Evolutionary conservation across 2,113 vertebrate species (phyloP).

Genomic region (Bubo scandiacus): DNA sequence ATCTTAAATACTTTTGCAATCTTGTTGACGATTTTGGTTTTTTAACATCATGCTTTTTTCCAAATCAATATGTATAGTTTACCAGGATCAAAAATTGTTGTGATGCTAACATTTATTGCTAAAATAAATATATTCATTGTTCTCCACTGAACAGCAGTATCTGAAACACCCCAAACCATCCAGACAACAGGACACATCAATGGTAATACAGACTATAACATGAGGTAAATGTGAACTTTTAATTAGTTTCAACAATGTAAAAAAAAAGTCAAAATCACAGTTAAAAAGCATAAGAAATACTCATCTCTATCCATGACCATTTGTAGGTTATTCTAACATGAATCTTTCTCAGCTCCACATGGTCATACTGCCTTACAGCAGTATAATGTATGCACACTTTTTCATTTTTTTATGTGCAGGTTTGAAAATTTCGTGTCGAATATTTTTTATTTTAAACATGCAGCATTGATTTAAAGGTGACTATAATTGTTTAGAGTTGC

Average conservation of each 20-base stretch:
- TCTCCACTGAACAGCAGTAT: background rate
- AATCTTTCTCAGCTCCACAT: background rate
- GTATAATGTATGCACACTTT: fast-evolving
- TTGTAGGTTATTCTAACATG: background rate
- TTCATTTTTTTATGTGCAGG: background rate
- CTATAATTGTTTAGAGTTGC: background rate
- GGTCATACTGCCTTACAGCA: background rate
- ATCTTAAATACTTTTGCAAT: background rate
- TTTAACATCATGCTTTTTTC: background rate
- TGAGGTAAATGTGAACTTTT: background rate
- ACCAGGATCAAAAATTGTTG: background rate
- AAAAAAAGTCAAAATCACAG: background rate
- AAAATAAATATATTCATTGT: background rate
- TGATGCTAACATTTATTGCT: background rate
- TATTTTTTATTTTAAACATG: background rate
- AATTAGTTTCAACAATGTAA: background rate
- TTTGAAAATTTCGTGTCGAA: background rate
- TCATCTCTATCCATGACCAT: background rate
- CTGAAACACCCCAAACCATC: background rate
- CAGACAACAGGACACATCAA: background rate
- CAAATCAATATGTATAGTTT: background rate
- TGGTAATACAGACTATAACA: background rate
- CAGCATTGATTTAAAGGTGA: background rate
- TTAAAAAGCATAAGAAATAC: background rate
- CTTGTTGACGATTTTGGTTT: background rate